A percentile compares a stretch with the other conserved stretches of the same genome.
phyloP scores from a whole-genome alignment of 1,140 invertebrate species.

The Drosophila rufa region DNA sequence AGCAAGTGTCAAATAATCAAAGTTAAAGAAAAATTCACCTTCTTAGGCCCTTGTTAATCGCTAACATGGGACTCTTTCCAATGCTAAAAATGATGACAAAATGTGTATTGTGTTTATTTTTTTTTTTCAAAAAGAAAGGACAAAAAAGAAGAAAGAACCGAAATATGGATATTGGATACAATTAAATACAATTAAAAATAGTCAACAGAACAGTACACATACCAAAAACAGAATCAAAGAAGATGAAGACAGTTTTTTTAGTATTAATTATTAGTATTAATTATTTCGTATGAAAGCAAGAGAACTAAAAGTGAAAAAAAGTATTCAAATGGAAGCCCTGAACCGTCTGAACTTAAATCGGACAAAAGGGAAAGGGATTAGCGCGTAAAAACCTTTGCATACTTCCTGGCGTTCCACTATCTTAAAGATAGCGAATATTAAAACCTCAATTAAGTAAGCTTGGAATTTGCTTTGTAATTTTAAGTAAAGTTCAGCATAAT shows the following conservation, averaged over 20 bases:
- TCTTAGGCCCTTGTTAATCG: slow-evolving; percentile 95
- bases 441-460: too few species aligned
- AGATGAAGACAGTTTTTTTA: slow-evolving; percentile 7
- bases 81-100: slow-evolving; percentile 83
- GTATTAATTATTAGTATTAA: neutral
- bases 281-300: neutral
- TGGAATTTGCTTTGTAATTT: neutral
- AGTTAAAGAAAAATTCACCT: slow-evolving; percentile 87
- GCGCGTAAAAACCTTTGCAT: neutral
- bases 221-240: slow-evolving; percentile 24
- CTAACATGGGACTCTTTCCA: slow-evolving; percentile 91
- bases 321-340: neutral
- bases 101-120: slow-evolving; percentile 15
- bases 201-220: slow-evolving; percentile 30
- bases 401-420: neutral
- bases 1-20: slow-evolving; percentile 65
- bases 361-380: neutral
- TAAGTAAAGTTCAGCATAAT: too few species aligned
- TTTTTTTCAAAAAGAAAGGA: slow-evolving; percentile 36
- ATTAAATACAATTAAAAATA: slow-evolving; percentile 34
- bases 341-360: neutral
- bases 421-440: too few species aligned
- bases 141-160: slow-evolving; percentile 60
- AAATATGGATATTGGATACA: slow-evolving; percentile 38
- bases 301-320: neutral